Evolutionary conservation across 2,797 vertebrate genomes (phyloP), one percentile per base, ranked within the genome.

Genomic region (Peromyscus nudipes): DNA sequence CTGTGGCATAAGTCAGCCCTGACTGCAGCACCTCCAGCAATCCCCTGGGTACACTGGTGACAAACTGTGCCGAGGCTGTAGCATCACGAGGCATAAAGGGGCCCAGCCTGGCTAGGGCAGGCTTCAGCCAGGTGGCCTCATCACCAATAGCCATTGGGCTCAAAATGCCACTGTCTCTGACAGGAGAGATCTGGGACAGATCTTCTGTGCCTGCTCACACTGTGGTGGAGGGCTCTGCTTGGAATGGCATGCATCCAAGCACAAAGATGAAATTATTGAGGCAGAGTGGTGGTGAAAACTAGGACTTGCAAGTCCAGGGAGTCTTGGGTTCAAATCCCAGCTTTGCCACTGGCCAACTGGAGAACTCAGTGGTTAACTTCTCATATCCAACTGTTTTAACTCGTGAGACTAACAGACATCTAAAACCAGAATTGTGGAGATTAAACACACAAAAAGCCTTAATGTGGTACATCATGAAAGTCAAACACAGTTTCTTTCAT

Each of bases 1-100:
- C n/a, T 8, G 1, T 1, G 5, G 46, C 4, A 0, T 8, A 5
- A 64, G 2, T 21, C 10, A 27, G 49, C 4, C 2, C 27, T 16
- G 6, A 6, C 71, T 3, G 60, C 0, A 0, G 65, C 9, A 64
- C 52, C 60, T 23, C 65, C 13, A 69, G 84, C 84, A 37, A 34
- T n/a, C 65, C 10, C 37, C 67, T 49, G 60, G 37, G 64, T 46
- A 21, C 37, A 2, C 16, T 37, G 34, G 67, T 2, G 81, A 93
- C 69, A n/a, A n/a, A 25, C 76, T 10, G 31, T 40, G 31, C 12
- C 16, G 25, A 67, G 55, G 40, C 7, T 19, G 37, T 9, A 7
- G 4, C 0, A 5, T 12, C 52, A 55, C 3, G 57, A 31, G 64
- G 40, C 31, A 16, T 0, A 23, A 65, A n/a, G 10, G 62, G n/a